Evolutionary conservation across 1,140 invertebrate species (phyloP), one percentile per base, ranked within the genome.

Genomic region (Rhyacophila brunnea): DNA sequence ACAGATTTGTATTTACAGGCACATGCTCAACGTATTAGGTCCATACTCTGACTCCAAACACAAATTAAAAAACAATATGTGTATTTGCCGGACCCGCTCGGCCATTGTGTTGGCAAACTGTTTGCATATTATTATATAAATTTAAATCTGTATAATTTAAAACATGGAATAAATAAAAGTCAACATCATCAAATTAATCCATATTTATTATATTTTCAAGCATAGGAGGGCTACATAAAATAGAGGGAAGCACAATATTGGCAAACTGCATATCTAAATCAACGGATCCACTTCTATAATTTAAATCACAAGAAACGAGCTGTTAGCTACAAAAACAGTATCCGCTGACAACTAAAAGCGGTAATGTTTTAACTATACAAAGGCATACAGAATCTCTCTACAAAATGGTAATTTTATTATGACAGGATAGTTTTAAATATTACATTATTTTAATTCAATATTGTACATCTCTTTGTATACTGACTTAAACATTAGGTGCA

Each of bases 391-490:
- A 64, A 59, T 64, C 57, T 18, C 50, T 64, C 62, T 64, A 64
- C 57, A 46, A 47, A 64, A 49, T 60, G 57, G 53, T 57, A 57
- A 60, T 52, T n/a, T n/a, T n/a, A n/a, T n/a, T 47, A 64, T 64
- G 53, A 57, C 48, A 53, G 62, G 53, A 57, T 63, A 63, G 42
- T 47, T 35, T 64, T 64, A 44, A 64, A 34, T 52, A 42, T 51
- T 64, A 57, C 60, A 59, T 49, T 59, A 54, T 58, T 62, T 58
- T 47, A 54, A 35, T 63, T 32, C 46, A 61, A 61, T 61, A 65
- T 65, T 61, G 58, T 65, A 65, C 58, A 61, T 65, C 52, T 64
- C 18, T 64, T 65, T 65, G 63, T 65, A 65, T 65, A 65, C 63
- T 60, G 63, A 61, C 62, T 64, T 64, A 64, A 43, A 42, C 52